Evolutionary conservation across 2,113 vertebrate species (phyloP).

Genomic region (Amblyornis subalaris): DNA sequence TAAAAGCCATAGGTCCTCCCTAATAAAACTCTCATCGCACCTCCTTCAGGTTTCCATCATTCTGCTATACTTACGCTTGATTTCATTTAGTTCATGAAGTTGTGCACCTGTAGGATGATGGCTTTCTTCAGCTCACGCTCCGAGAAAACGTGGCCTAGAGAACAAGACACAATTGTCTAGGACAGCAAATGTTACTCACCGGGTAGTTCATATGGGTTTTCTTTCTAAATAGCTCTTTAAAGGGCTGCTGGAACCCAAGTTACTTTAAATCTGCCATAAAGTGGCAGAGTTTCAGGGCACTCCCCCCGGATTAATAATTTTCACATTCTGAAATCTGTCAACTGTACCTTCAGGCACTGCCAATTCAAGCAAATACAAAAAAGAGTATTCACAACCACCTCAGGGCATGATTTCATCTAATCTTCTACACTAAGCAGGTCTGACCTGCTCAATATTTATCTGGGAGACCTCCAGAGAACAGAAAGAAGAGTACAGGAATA

Average conservation of each 20-base stretch:
- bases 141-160: not conserved
- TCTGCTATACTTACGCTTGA: not conserved
- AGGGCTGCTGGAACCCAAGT: not conserved
- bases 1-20: slow-evolving; percentile 23
- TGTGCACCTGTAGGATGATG: not conserved
- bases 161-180: not conserved
- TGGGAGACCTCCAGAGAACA: slow-evolving; percentile 9
- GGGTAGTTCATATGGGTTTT: not conserved
- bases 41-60: slow-evolving; percentile 34
- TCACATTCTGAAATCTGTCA: slow-evolving; percentile 44
- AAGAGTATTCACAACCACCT: slow-evolving; percentile 14
- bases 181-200: not conserved
- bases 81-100: not conserved
- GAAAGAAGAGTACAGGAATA: not conserved
- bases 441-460: slow-evolving; percentile 6
- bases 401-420: not conserved
- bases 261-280: not conserved
- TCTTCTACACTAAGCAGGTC: slow-evolving; percentile 1
- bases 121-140: not conserved
- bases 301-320: slow-evolving; percentile 6
- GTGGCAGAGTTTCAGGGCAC: not conserved
- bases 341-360: not conserved
- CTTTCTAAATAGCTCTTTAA: slow-evolving; percentile 7
- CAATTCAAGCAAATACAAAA: slow-evolving; percentile 37
- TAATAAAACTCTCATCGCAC: slow-evolving; percentile 20